Conservation (phyloP, 1,140 invertebrate genomes). For the Oedothorax gibbosus region DNA sequence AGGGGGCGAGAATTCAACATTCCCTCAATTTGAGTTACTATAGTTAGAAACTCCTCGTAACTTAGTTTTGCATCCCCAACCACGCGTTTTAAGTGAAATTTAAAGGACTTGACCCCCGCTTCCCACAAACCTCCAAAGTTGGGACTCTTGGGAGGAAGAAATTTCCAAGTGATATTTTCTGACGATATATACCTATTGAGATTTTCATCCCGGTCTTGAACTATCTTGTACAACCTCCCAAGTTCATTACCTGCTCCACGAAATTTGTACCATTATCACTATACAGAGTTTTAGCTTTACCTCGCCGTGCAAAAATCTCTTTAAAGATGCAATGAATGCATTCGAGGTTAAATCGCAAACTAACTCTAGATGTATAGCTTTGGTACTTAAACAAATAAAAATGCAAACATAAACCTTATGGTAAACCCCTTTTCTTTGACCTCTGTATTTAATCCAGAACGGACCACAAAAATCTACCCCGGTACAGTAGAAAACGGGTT, state of each 20-base stretch:
- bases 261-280: background rate
- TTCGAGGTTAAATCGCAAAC: background rate
- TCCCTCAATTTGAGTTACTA: conserved; percentile 65
- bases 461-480: background rate
- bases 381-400: background rate
- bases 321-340: background rate
- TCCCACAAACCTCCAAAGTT: conserved; percentile 66
- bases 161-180: conserved; percentile 62
- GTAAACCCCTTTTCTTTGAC: background rate
- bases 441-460: background rate
- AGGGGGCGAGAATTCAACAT: conserved; percentile 65
- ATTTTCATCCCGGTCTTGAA: background rate
- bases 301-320: background rate
- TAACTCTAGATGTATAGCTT: background rate
- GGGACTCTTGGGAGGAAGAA: conserved; percentile 68
- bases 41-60: conserved; percentile 65
- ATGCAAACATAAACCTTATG: background rate
- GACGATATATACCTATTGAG: background rate
- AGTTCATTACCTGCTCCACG: background rate
- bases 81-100: conserved; percentile 61
- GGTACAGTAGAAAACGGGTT: background rate
- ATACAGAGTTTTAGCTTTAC: background rate
- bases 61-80: conserved; percentile 47
- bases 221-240: background rate
- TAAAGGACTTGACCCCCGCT: conserved; percentile 59